Base-by-base conservation (phyloP, 1,140 invertebrate species). In the Calliopsis andreniformis region DNA sequence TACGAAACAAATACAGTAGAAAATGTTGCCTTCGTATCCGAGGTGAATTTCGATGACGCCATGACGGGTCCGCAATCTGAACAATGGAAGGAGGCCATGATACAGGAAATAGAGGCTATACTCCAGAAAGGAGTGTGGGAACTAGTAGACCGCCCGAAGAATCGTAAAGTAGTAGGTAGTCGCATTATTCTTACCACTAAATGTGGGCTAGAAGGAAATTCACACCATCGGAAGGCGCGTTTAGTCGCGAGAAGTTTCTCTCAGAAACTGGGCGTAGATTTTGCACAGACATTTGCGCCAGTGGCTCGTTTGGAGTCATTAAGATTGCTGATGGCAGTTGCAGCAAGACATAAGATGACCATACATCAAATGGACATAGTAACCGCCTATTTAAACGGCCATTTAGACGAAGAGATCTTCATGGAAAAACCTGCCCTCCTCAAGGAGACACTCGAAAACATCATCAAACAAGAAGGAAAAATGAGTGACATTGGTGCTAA, bases 131-230 rank as follows among this genome's bases (percentile, higher is more conserved):
- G 58, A n/a, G 58, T 35, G 3, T 69, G 66, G 51, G 2, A n/a
- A 4, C 2, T 69, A 23, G 53, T 58, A 0, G 35, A 55, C 5
- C 30, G 51, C 10, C 53, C 66, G 25, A 28, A 23, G n/a, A 28
- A 18, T n/a, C 88, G 85, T 67, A 8, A 79, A 1, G 85, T 90
- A 6, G 68, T 76, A 32, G 87, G 82, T 18, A 30, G n/a, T 2
- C 53, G 87, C 82, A 79, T 90, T 87, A 88, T 86, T 87, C 89
- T 90, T 58, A 78, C 84, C 18, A 78, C 87, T 10, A 89, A 89
- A 67, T 63, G 76, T 35, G 69, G 84, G 43, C 32, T 79, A 67
- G 83, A 80, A 69, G 49, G 80, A 28, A 45, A 62, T 18, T 66
- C 84, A 12, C 79, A 70, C 25, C 71, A 64, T 56, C 88, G 82